Evolutionary conservation across 2,113 vertebrate genomes (phyloP).

Genomic region (Eublepharis macularius): DNA sequence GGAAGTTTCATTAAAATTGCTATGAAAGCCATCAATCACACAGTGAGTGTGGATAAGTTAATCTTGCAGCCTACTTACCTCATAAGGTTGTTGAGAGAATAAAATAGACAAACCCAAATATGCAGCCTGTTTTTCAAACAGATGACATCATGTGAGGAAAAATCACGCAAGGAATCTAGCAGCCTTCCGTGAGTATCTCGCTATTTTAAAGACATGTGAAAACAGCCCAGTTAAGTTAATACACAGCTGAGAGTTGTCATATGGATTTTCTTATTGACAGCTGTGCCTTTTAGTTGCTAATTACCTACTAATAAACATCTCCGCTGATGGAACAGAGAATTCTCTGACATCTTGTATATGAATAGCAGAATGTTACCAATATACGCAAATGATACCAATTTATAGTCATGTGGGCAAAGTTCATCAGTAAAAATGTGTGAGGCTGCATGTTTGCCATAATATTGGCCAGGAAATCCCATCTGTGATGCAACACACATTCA

Average conservation of each 20-base stretch:
- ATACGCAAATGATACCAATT: neutral
- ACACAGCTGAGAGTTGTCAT: too few relatives aligned
- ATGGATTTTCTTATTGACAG: neutral
- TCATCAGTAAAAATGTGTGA: neutral
- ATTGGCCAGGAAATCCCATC: neutral
- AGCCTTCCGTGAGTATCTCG: too few relatives aligned
- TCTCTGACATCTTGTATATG: neutral
- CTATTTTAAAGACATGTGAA: too few relatives aligned
- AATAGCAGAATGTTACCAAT: neutral
- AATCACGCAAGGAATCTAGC: too few relatives aligned
- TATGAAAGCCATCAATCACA: too few relatives aligned
- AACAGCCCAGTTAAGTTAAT: neutral
- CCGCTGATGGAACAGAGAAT: neutral
- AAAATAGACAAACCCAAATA: neutral
- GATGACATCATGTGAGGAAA: too few relatives aligned
- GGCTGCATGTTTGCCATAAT: neutral
- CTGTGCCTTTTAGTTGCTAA: neutral
- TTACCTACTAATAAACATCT: neutral
- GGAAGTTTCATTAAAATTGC: too few relatives aligned
- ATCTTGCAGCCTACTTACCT: neutral
- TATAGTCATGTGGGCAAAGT: neutral
- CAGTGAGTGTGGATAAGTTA: neutral
- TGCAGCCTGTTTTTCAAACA: too few relatives aligned
- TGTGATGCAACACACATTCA: neutral
- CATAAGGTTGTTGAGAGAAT: neutral